phyloP scores from a whole-genome alignment of 1,140 invertebrate genomes.

The Polypedilum pembai region DNA sequence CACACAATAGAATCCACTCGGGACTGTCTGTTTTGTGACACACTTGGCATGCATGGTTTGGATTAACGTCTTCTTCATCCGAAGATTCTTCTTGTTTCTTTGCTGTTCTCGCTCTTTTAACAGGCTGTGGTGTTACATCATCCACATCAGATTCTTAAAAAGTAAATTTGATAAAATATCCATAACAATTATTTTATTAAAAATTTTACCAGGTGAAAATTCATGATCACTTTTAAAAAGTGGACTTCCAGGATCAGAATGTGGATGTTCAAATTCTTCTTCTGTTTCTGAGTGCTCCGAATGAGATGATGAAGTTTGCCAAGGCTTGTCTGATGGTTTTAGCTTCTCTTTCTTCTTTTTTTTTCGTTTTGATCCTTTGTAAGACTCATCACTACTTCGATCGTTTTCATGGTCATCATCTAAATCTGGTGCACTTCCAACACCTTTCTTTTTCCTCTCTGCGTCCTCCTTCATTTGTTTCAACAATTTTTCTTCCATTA shows the following conservation, averaged over 20 bases:
- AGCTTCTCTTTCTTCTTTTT: conserved; percentile 53
- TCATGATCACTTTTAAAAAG: conserved; percentile 81
- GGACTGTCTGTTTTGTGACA: conserved; percentile 86
- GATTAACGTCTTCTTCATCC: conserved; percentile 45
- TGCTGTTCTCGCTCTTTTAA: conserved; percentile 60
- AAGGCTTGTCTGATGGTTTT: conserved; percentile 48
- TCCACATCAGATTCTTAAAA: conserved; percentile 55
- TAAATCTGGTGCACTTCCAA: conserved; percentile 40
- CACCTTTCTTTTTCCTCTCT: conserved; percentile 52
- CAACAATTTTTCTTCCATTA: conserved; percentile 60
- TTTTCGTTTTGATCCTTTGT: conserved; percentile 45
- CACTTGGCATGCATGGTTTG: conserved; percentile 70
- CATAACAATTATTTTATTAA: conserved; percentile 43
- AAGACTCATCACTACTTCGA: conserved; percentile 43
- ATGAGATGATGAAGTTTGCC: conserved; percentile 60
- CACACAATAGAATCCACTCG: conserved; percentile 92
- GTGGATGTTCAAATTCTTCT: conserved; percentile 48
- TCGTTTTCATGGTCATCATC: conserved; percentile 42
- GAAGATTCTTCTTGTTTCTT: conserved; percentile 47
- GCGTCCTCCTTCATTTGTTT: conserved; percentile 54
- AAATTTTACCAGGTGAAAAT: conserved; percentile 58
- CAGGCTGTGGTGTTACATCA: conserved; percentile 51
- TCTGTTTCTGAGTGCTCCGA: conserved; percentile 61
- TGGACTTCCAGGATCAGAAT: conserved; percentile 51
- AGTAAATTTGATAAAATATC: background rate